Evolutionary conservation across 2,888 invertebrate genomes (phyloP).

Genomic region (Leucoma salicis): DNA sequence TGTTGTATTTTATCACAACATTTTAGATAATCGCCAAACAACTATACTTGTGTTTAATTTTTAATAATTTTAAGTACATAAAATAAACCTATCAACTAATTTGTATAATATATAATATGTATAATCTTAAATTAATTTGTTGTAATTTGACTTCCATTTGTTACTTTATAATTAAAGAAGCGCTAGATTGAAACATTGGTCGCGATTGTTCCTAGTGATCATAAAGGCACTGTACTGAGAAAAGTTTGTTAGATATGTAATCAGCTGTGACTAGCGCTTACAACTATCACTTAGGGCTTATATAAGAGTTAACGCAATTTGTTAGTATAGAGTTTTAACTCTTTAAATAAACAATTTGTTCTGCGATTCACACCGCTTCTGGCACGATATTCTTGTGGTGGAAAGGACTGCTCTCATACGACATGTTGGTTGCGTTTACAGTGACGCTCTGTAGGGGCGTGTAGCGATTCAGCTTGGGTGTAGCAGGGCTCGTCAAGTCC

Average conservation of each 20-base stretch:
- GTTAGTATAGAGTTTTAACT: conserved; percentile 59
- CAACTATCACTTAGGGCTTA: conserved; percentile 75
- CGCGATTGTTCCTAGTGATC: conserved; percentile 65
- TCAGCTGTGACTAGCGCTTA: conserved; percentile 76
- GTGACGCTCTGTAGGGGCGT: conserved; percentile 78
- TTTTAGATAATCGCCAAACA: no score
- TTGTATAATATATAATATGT: conserved; percentile 82
- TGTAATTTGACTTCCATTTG: conserved; percentile 79
- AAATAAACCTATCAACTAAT: conserved; percentile 81
- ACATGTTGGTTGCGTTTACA: conserved; percentile 72
- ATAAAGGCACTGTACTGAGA: conserved; percentile 67
- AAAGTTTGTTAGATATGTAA: conserved; percentile 56
- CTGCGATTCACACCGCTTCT: conserved; percentile 78
- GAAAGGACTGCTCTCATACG: conserved; percentile 84
- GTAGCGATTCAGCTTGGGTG: conserved; percentile 86
- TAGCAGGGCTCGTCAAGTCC: conserved; percentile 86
- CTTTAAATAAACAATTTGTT: conserved; percentile 44
- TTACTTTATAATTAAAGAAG: conserved; percentile 72
- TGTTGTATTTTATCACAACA: no score
- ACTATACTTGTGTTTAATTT: conserved; percentile 67
- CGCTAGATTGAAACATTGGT: conserved; percentile 70
- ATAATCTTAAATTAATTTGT: conserved; percentile 81
- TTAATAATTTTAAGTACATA: conserved; percentile 82
- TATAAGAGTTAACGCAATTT: conserved; percentile 70
- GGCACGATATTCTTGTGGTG: conserved; percentile 84